These are phyloP conservation scores for Drosophila vallismaia DNA, from an alignment of 2,888 invertebrate genomes.

Conservation along the genomic window DNA sequence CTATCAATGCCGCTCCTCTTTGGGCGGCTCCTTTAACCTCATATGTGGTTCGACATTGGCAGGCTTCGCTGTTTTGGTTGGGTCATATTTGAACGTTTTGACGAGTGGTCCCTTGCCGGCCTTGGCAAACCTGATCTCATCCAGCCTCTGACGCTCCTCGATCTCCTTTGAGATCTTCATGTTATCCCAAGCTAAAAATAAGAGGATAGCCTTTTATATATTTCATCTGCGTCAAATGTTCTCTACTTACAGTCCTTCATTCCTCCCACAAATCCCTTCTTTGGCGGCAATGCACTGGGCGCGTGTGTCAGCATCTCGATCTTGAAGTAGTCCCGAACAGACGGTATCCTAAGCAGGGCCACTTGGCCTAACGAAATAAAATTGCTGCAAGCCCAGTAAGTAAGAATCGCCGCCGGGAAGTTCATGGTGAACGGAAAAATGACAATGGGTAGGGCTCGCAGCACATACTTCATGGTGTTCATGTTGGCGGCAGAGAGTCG, in stretches of 20 bases:
- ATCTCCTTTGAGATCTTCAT: slow-evolving; percentile 91
- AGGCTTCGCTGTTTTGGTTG: slow-evolving; percentile 85
- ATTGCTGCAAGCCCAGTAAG: slow-evolving; percentile 96
- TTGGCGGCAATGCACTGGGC: slow-evolving; percentile 86
- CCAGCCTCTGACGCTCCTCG: slow-evolving; percentile 90
- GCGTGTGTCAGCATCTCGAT: slow-evolving; percentile 88
- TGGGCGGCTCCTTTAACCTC: slow-evolving; percentile 36
- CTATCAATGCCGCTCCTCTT: slow-evolving; percentile 22
- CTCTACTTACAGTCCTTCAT: slow-evolving; percentile 89
- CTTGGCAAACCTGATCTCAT: slow-evolving; percentile 91
- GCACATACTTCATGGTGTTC: slow-evolving; percentile 89
- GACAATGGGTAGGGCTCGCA: slow-evolving; percentile 90
- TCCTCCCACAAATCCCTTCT: slow-evolving; percentile 91
- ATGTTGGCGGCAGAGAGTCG: slow-evolving; percentile 88
- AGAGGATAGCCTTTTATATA: neutral
- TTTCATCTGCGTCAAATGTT: neutral
- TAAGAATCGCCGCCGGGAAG: slow-evolving; percentile 94
- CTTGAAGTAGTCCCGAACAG: slow-evolving; percentile 89
- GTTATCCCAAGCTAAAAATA: slow-evolving; percentile 90
- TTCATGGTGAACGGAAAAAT: slow-evolving; percentile 94
- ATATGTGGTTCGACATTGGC: slow-evolving; percentile 37
- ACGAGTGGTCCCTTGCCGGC: slow-evolving; percentile 94
- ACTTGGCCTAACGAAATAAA: slow-evolving; percentile 91
- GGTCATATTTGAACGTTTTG: slow-evolving; percentile 95
- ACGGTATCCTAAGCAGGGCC: slow-evolving; percentile 89